A percentile compares a stretch with the other conserved stretches of the same genome.
phyloP scores from a whole-genome alignment of 1,140 invertebrate genomes.

The Cydia splendana region DNA sequence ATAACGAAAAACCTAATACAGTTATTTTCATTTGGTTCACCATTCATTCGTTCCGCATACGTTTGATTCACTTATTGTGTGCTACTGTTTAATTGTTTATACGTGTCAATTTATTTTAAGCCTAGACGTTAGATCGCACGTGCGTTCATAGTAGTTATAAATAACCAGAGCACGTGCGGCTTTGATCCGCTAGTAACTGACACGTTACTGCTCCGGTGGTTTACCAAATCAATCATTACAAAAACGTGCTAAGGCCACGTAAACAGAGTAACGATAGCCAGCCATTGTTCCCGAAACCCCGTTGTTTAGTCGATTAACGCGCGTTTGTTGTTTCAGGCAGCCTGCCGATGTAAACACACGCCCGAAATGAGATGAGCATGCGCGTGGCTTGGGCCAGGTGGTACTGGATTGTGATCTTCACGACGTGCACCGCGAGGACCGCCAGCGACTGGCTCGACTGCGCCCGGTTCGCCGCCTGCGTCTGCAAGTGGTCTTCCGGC shows the following conservation, averaged over 20 bases:
- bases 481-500: constrained; percentile 93
- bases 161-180: constrained; percentile 6
- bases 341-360: constrained; percentile 71
- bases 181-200: constrained; percentile 26
- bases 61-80: neutral
- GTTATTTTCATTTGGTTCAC: too few species aligned
- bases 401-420: constrained; percentile 77
- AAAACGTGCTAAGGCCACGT: constrained; percentile 20
- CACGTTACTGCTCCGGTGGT: neutral
- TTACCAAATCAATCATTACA: constrained; percentile 31
- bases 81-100: neutral
- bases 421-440: constrained; percentile 74
- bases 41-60: neutral
- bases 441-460: constrained; percentile 87
- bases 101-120: constrained; percentile 6
- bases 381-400: constrained; percentile 76
- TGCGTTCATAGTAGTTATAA: constrained; percentile 8
- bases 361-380: constrained; percentile 78
- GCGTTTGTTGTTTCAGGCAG: constrained; percentile 71
- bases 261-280: constrained; percentile 38
- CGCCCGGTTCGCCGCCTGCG: constrained; percentile 87
- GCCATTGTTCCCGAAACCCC: constrained; percentile 43
- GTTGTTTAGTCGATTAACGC: constrained; percentile 52
- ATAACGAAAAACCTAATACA: too few species aligned
- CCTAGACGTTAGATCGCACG: constrained; percentile 1